Percentiles rank a stretch among this genome's conserved stretches.
Evolutionary conservation across 2,888 invertebrate genomes (phyloP).

Genomic region (Tromatobia lineatoria): DNA sequence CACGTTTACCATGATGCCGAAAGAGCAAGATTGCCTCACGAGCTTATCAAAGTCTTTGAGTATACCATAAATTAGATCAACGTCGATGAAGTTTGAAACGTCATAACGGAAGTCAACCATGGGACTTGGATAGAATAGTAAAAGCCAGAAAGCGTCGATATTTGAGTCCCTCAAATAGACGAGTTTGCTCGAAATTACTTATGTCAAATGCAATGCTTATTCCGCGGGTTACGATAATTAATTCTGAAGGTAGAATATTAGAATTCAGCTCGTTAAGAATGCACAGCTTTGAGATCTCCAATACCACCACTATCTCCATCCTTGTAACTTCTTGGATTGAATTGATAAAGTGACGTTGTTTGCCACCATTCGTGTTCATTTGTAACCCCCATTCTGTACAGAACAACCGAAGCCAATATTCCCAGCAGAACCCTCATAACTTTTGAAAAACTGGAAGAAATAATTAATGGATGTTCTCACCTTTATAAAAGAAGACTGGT

Average conservation of each 20-base stretch:
- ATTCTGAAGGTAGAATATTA: too few species aligned
- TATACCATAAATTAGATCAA: slow-evolving; percentile 90
- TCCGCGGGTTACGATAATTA: background rate
- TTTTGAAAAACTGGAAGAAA: too few species aligned
- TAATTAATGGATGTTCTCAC: background rate
- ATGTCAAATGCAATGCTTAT: background rate
- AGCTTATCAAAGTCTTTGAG: slow-evolving; percentile 90
- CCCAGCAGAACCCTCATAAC: slow-evolving; percentile 44
- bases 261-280: background rate
- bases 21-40: slow-evolving; percentile 86
- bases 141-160: slow-evolving; percentile 90
- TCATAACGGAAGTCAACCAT: slow-evolving; percentile 94
- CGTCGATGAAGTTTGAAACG: slow-evolving; percentile 89
- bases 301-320: slow-evolving; percentile 95
- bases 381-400: slow-evolving; percentile 60
- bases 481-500: too few species aligned
- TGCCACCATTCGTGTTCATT: slow-evolving; percentile 92
- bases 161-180: slow-evolving; percentile 89
- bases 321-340: slow-evolving; percentile 94
- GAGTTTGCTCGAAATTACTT: slow-evolving; percentile 88
- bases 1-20: slow-evolving; percentile 86
- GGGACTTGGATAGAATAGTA: slow-evolving; percentile 89
- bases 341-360: slow-evolving; percentile 93
- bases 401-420: slow-evolving; percentile 34
- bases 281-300: slow-evolving; percentile 94